Evolutionary conservation across 2,888 invertebrate genomes (phyloP).

Genomic region (Tetragnatha montana): DNA sequence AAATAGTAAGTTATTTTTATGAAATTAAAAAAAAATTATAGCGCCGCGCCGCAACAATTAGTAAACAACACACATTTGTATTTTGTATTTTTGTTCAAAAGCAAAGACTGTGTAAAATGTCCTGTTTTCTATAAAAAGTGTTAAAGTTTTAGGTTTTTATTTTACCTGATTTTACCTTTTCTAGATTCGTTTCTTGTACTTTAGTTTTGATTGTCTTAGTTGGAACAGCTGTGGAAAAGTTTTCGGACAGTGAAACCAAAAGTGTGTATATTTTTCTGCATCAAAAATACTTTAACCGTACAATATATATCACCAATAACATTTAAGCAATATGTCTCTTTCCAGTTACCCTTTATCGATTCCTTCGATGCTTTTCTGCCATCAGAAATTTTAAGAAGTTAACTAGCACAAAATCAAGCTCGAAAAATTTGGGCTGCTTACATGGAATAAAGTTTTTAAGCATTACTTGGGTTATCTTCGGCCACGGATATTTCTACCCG

Average conservation of each 20-base stretch:
- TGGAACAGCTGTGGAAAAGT: slow-evolving; percentile 15
- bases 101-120: no score
- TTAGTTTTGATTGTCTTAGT: slow-evolving; percentile 18
- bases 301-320: no score
- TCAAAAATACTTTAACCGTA: no score
- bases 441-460: slow-evolving; percentile 21
- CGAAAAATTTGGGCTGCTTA: neutral
- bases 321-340: neutral
- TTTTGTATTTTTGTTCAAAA: no score
- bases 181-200: slow-evolving; percentile 3
- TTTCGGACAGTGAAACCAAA: neutral
- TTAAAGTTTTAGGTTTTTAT: no score
- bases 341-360: neutral
- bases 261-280: neutral
- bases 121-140: no score
- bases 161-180: neutral
- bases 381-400: slow-evolving; percentile 10
- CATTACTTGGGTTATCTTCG: slow-evolving; percentile 27
- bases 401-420: neutral
- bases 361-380: slow-evolving; percentile 13
- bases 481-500: slow-evolving; percentile 6
- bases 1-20: no score
- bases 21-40: no score
- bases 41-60: no score
- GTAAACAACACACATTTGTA: no score